A percentile compares a stretch with the other conserved stretches of the same genome.
Conservation (phyloP, 2,797 vertebrate genomes). For the Rhynchotus rufescens region DNA sequence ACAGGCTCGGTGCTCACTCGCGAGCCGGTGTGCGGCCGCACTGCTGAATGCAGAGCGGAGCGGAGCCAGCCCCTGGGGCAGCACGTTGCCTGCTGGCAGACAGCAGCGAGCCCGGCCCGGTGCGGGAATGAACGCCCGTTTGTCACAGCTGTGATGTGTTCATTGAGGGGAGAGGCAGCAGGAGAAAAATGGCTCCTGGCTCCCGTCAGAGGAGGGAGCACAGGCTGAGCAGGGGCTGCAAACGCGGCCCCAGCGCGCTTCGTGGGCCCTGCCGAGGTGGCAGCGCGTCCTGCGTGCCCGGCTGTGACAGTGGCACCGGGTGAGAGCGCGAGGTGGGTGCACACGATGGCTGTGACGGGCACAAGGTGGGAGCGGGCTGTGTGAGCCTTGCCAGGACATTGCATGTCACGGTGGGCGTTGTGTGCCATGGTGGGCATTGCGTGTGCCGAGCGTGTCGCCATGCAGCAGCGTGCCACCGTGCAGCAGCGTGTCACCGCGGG, state of each 20-base stretch:
- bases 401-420: no score
- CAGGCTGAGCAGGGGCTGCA: background rate
- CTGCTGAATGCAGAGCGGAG: fast-evolving
- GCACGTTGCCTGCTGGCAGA: background rate
- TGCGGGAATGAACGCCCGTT: fast-evolving
- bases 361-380: no score
- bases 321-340: background rate
- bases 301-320: no score
- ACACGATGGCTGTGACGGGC: background rate
- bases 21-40: fast-evolving
- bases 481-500: no score
- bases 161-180: background rate
- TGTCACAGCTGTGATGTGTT: fast-evolving
- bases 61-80: background rate
- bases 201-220: background rate
- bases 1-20: no score
- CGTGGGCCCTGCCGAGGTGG: background rate
- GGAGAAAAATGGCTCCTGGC: no score
- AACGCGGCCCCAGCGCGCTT: background rate
- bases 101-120: background rate
- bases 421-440: no score
- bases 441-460: no score
- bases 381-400: no score
- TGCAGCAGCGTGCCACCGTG: no score
- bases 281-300: no score